Conservation (phyloP, 2,797 vertebrate species). For the Muraenolepis orangiensis region DNA sequence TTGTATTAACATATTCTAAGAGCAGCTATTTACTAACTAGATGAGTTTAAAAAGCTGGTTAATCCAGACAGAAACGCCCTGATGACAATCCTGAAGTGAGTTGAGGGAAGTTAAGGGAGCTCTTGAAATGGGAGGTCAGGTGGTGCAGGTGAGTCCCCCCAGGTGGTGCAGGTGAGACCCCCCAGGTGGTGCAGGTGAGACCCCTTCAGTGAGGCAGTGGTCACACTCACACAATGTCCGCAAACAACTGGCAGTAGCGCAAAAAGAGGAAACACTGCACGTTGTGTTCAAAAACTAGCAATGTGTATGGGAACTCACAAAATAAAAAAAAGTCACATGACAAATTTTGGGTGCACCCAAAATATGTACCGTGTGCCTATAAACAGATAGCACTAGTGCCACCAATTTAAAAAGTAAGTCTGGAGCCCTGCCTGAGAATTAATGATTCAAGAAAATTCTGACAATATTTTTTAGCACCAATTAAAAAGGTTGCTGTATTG, state of each 20-base stretch:
- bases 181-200: neutral
- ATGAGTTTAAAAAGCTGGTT: neutral
- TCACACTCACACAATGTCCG: neutral
- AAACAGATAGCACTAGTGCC: neutral
- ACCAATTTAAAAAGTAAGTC: neutral
- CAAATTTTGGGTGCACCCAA: neutral
- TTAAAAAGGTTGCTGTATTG: slow-evolving; percentile 2
- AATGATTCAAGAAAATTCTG: neutral
- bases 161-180: neutral
- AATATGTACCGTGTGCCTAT: neutral
- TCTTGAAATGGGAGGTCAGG: too few species aligned
- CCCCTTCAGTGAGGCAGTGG: neutral
- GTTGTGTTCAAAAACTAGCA: neutral
- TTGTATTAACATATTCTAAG: neutral
- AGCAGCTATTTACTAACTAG: neutral
- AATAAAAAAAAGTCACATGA: neutral
- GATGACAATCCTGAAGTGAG: neutral
- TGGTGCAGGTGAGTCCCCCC: neutral
- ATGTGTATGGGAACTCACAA: neutral
- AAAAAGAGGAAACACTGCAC: neutral
- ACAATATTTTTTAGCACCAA: neutral
- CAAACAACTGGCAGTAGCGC: neutral
- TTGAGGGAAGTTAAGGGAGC: neutral
- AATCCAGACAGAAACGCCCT: neutral
- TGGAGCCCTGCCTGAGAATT: neutral